Percentiles rank a stretch among this genome's conserved stretches.
phyloP scores from a whole-genome alignment of 2,113 vertebrate genomes.

The Sialia sialis region DNA sequence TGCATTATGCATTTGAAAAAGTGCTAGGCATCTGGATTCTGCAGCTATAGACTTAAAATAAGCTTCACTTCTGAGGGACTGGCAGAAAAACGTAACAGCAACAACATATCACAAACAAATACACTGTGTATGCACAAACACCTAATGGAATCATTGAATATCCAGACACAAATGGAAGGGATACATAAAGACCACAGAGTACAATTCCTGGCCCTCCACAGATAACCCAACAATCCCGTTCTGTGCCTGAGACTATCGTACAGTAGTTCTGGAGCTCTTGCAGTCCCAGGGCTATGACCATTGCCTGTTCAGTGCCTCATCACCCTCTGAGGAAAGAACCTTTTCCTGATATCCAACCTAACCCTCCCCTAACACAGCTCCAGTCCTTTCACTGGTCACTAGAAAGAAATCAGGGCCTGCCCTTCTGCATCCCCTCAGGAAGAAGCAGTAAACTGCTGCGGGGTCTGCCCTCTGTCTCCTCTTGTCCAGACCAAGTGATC shows the following conservation, averaged over 20 bases:
- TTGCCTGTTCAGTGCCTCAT: not conserved
- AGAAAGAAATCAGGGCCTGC: not conserved
- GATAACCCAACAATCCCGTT: not conserved
- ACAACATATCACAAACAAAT: not conserved
- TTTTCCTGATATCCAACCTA: not conserved
- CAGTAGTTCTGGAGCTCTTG: not conserved
- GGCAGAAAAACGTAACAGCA: not conserved
- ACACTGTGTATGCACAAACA: not conserved
- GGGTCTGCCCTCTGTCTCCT: not conserved
- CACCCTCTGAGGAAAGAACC: not conserved
- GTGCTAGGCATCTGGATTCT: not conserved
- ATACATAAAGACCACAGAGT: not conserved
- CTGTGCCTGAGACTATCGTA: too few species aligned
- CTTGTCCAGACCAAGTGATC: not conserved
- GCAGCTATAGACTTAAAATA: not conserved
- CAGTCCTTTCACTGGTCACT: not conserved
- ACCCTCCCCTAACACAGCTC: not conserved
- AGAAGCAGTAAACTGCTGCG: not conserved
- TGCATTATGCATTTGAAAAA: not conserved
- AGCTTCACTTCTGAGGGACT: not conserved
- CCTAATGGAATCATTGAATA: rapidly evolving
- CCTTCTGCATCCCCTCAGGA: rapidly evolving
- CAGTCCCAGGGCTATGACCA: not conserved
- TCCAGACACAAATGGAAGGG: not conserved
- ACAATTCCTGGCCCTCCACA: not conserved